Evolutionary conservation across 1,140 invertebrate genomes (phyloP).

Genomic region (Drosophila lacteicornis): DNA sequence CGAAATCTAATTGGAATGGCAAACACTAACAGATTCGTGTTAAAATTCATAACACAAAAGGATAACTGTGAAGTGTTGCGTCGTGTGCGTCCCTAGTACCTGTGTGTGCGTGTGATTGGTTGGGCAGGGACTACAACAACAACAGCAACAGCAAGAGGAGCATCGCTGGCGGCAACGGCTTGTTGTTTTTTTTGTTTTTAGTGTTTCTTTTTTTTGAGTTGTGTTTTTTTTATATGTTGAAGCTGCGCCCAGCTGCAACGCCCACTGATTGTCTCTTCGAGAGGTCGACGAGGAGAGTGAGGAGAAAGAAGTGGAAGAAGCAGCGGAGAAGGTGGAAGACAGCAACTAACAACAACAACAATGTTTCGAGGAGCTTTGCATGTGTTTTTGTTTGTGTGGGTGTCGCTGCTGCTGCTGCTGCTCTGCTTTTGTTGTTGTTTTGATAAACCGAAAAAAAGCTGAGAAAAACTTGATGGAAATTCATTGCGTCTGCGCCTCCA

Average conservation of each 20-base stretch:
- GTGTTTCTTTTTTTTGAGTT: constrained; percentile 16
- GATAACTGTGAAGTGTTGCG: constrained; percentile 33
- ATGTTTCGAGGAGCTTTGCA: constrained; percentile 9
- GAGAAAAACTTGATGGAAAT: constrained; percentile 55
- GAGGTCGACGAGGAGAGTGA: background rate
- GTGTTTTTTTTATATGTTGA: constrained; percentile 17
- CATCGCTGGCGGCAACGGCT: constrained; percentile 55
- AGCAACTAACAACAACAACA: constrained; percentile 18
- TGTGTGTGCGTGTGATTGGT: constrained; percentile 35
- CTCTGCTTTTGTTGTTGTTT: constrained; percentile 42
- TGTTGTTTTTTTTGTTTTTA: constrained; percentile 32
- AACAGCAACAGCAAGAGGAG: constrained; percentile 37
- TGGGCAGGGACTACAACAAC: constrained; percentile 56
- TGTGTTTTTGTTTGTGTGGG: constrained; percentile 18
- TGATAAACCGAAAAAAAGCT: constrained; percentile 22
- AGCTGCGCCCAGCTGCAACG: constrained; percentile 56
- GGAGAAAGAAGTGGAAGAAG: constrained; percentile 19
- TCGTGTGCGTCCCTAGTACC: constrained; percentile 35
- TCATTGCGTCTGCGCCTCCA: constrained; percentile 70
- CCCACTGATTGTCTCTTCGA: constrained; percentile 48
- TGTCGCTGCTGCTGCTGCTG: constrained; percentile 27
- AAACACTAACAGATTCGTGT: constrained; percentile 56
- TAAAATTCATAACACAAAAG: constrained; percentile 47
- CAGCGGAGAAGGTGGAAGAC: constrained; percentile 16
- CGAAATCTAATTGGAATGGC: constrained; percentile 70